Conservation (phyloP, 1,140 invertebrate species). For the Brachystomella parvula region DNA sequence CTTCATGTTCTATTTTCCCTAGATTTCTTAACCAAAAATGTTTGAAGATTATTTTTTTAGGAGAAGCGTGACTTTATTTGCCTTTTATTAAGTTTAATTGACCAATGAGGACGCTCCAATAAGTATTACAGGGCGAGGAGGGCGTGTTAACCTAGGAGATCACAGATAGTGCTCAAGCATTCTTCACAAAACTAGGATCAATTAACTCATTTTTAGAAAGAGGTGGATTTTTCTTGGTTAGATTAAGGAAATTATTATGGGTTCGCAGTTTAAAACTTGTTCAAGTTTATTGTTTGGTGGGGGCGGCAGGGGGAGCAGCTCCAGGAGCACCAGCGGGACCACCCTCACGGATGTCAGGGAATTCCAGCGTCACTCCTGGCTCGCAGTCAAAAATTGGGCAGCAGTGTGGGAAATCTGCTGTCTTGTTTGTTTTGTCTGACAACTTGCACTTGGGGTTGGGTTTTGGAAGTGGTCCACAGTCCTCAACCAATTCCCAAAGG, state of each 20-base stretch:
- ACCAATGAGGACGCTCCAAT: too few species aligned
- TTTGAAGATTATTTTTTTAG: too few species aligned
- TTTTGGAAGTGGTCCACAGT: constrained; percentile 74
- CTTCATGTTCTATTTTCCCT: too few species aligned
- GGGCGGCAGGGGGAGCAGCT: constrained; percentile 12
- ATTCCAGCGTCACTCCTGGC: constrained; percentile 70
- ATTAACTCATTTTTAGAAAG: too few species aligned
- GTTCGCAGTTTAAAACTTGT: too few species aligned
- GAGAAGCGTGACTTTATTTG: not conserved
- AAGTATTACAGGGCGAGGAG: too few species aligned
- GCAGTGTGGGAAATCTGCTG: constrained; percentile 71
- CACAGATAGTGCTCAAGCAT: constrained; percentile 9
- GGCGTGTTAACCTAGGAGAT: constrained; percentile 7
- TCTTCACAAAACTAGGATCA: not conserved
- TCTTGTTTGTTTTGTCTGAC: constrained; percentile 75
- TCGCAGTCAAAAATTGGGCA: constrained; percentile 78
- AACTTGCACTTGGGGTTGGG: constrained; percentile 80
- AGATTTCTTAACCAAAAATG: too few species aligned
- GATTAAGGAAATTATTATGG: not conserved
- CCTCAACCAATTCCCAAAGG: constrained; percentile 70
- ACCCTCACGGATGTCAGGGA: constrained; percentile 64
- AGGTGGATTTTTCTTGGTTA: not conserved
- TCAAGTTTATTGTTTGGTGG: not conserved
- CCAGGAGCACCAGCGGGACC: constrained; percentile 41
- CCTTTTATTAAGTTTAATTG: too few species aligned